These are phyloP conservation scores for Lepidochitona cinerea DNA, from an alignment of 2,888 invertebrate genomes.

Conservation along the genomic window DNA sequence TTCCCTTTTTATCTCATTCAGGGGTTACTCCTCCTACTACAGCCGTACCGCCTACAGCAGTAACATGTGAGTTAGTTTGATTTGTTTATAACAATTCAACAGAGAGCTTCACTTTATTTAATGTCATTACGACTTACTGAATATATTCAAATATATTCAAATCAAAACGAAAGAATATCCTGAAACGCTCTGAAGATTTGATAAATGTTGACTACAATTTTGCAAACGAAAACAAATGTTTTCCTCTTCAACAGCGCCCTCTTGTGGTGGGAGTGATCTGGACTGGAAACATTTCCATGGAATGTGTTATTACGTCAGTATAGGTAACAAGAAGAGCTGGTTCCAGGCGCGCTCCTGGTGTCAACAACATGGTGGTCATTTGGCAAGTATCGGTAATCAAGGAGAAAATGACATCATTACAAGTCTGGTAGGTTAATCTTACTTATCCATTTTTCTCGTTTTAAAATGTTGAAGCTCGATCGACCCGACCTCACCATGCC, in stretches of 20 bases:
- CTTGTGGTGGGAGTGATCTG: not conserved
- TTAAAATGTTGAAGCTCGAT: too few relatives aligned
- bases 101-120: too few relatives aligned
- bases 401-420: slow-evolving; percentile 17
- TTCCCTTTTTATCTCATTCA: not conserved
- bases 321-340: slow-evolving; percentile 4
- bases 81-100: too few relatives aligned
- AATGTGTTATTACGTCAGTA: slow-evolving; percentile 5
- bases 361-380: slow-evolving; percentile 10
- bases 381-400: slow-evolving; percentile 22
- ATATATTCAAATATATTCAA: not conserved
- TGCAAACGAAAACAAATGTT: not conserved
- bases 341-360: slow-evolving; percentile 5
- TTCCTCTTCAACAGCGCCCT: not conserved
- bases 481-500: too few relatives aligned
- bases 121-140: too few relatives aligned
- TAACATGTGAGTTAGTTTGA: not conserved
- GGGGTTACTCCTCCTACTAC: not conserved
- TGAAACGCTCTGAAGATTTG: not conserved
- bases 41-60: not conserved
- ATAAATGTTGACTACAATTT: not conserved
- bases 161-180: not conserved
- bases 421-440: slow-evolving; percentile 16
- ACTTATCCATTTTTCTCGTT: too few relatives aligned
- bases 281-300: slow-evolving; percentile 20